Percentiles rank a stretch among this genome's conserved stretches.
Conservation (phyloP, 1,140 invertebrate species). For the Luehdorfia chinensis region DNA sequence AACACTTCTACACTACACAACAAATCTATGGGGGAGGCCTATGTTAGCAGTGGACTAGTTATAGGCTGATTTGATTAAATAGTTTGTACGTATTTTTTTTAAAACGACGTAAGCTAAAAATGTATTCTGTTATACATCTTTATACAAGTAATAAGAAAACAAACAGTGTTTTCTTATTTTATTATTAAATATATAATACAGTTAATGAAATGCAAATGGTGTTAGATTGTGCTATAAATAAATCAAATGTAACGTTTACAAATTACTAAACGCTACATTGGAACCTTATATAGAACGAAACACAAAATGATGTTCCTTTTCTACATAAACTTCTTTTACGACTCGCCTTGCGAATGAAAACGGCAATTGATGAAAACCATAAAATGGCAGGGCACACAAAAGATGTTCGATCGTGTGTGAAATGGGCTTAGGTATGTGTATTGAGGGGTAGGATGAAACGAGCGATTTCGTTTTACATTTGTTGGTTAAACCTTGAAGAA, state of each 20-base stretch:
- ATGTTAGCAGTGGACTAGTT: no score
- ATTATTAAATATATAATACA: no score
- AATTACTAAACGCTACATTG: slow-evolving; percentile 9
- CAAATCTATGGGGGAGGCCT: no score
- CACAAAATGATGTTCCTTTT: slow-evolving; percentile 9
- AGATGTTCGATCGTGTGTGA: slow-evolving; percentile 20
- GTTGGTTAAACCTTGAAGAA: slow-evolving; percentile 3
- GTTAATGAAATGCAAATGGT: no score
- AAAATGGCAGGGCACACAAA: slow-evolving; percentile 19
- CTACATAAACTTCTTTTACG: slow-evolving; percentile 19
- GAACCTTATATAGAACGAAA: slow-evolving; percentile 7
- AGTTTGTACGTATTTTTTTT: no score
- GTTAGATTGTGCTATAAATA: no score
- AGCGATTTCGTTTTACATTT: slow-evolving; percentile 12
- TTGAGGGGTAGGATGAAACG: slow-evolving; percentile 14
- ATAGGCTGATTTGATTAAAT: no score
- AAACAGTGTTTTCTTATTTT: no score
- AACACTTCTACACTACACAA: no score
- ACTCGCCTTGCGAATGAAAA: slow-evolving; percentile 20
- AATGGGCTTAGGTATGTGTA: slow-evolving; percentile 17
- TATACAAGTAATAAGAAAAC: no score
- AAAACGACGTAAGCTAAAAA: no score
- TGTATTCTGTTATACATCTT: no score
- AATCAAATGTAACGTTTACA: slow-evolving; percentile 7
- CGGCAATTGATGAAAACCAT: slow-evolving; percentile 22